These are phyloP conservation scores for Leptopilina clavipes DNA, from an alignment of 1,140 invertebrate genomes.

Conservation along the genomic window DNA sequence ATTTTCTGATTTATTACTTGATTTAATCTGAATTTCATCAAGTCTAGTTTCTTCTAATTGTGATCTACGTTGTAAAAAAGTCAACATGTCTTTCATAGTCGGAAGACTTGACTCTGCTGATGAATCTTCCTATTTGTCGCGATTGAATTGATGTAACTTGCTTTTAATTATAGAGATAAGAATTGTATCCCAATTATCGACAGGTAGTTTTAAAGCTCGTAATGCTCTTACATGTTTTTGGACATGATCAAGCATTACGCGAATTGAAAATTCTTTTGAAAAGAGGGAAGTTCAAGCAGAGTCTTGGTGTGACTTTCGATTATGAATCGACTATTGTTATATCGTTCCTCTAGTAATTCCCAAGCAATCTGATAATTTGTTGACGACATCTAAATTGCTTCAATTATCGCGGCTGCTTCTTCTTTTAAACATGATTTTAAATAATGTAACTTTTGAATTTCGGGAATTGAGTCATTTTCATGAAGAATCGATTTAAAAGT, in stretches of 20 bases:
- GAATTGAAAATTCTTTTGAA: neutral
- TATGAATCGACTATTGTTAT: neutral
- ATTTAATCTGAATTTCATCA: neutral
- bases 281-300: neutral
- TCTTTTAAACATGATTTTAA: slow-evolving; percentile 1
- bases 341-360: neutral
- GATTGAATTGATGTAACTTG: neutral
- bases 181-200: neutral
- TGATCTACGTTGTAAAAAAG: neutral
- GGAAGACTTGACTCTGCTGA: neutral
- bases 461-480: neutral
- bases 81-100: neutral
- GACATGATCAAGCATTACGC: neutral
- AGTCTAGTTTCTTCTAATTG: neutral
- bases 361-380: neutral
- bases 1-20: neutral
- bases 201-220: neutral
- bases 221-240: neutral
- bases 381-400: neutral
- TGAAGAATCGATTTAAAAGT: neutral
- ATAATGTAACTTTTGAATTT: neutral
- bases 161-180: neutral
- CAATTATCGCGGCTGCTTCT: neutral
- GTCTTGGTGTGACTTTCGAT: too few relatives aligned
- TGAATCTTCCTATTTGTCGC: neutral